These are phyloP conservation scores for Terrapene triunguis DNA, from an alignment of 2,113 vertebrate genomes.

Conservation along the genomic window DNA sequence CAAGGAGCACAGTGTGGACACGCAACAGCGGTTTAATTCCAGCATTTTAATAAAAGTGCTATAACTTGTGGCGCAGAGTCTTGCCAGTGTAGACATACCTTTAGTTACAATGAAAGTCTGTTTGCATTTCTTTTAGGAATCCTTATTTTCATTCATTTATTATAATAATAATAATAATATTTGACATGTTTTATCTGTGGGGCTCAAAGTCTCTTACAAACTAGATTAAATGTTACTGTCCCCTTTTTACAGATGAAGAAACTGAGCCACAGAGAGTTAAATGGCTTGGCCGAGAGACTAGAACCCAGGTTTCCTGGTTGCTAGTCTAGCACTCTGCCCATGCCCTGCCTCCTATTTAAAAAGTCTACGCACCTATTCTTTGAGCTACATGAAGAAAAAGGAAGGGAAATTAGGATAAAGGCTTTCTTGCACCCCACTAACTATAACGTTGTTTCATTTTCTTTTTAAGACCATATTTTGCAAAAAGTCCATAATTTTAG, in stretches of 20 bases:
- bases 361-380: slow-evolving; percentile 71
- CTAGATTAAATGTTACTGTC: slow-evolving; percentile 31
- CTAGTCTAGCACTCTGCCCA: slow-evolving; percentile 56
- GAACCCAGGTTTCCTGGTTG: slow-evolving; percentile 58
- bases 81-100: background rate
- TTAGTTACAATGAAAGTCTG: slow-evolving; percentile 63
- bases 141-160: slow-evolving; percentile 68
- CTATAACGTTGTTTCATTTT: slow-evolving; percentile 75
- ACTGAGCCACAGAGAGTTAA: slow-evolving; percentile 39
- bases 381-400: slow-evolving; percentile 72
- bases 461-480: slow-evolving; percentile 56
- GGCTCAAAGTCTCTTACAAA: slow-evolving; percentile 44
- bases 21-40: too few species aligned
- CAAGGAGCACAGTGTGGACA: too few species aligned
- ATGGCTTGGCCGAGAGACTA: slow-evolving; percentile 38
- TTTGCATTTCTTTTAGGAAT: slow-evolving; percentile 73
- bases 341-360: slow-evolving; percentile 62
- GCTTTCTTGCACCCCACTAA: slow-evolving; percentile 69
- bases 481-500: slow-evolving; percentile 70
- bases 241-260: slow-evolving; percentile 12
- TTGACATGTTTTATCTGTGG: slow-evolving; percentile 6
- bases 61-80: too few species aligned
- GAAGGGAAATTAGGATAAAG: slow-evolving; percentile 74
- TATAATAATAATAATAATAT: slow-evolving; percentile 57
- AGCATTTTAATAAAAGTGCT: too few species aligned